Evolutionary conservation across 2,888 invertebrate genomes (phyloP).

Genomic region (Muschampia plurimacula): DNA sequence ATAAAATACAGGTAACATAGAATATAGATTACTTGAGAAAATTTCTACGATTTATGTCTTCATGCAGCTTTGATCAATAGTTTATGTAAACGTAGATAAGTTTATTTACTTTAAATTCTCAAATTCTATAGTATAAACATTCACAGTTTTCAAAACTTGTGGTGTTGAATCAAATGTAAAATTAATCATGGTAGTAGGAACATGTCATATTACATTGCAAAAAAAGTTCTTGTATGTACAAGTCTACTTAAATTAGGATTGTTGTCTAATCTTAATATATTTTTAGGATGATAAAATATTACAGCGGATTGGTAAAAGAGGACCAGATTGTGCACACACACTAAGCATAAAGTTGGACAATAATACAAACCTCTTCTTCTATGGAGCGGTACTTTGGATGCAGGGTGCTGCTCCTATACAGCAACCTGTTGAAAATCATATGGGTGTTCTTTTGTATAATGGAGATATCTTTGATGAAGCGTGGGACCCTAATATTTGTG

Average conservation of each 20-base stretch:
- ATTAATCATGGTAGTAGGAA: too few species aligned
- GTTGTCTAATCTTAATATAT: conserved; percentile 26
- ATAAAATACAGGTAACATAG: too few species aligned
- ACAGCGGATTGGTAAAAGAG: conserved; percentile 81
- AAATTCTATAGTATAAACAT: too few species aligned
- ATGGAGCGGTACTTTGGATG: conserved; percentile 92
- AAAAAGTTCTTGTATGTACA: too few species aligned
- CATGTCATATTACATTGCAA: too few species aligned
- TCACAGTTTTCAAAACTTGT: neutral
- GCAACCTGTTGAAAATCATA: conserved; percentile 89
- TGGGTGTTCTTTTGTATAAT: conserved; percentile 92
- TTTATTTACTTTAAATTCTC: neutral
- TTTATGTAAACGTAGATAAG: too few species aligned
- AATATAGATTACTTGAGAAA: too few species aligned
- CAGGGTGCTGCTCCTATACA: conserved; percentile 88
- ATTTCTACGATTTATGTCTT: too few species aligned
- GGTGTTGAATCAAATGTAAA: too few species aligned
- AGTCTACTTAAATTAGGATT: neutral
- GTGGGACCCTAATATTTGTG: conserved; percentile 68
- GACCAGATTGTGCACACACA: conserved; percentile 78
- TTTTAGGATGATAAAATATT: conserved; percentile 71
- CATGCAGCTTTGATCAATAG: too few species aligned
- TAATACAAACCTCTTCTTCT: conserved; percentile 60
- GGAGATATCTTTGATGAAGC: conserved; percentile 92
- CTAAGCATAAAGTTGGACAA: conserved; percentile 53